Base-by-base conservation (phyloP, 2,113 vertebrate genomes). In the Zingel zingel region DNA sequence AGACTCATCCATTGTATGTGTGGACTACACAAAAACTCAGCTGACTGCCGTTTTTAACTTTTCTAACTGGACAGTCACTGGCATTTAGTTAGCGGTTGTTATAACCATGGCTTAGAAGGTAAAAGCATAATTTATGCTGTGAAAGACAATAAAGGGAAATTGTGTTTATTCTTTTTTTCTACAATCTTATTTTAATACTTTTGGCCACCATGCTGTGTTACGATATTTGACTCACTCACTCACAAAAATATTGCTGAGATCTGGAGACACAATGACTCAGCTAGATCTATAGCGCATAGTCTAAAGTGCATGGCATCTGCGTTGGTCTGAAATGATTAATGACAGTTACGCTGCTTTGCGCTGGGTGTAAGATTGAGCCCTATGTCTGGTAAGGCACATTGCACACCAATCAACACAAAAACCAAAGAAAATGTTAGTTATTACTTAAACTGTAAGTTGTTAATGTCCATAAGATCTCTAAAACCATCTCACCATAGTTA, bases 1-100 rank as follows among this genome's bases (percentile, higher is more conserved):
- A 92, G 83, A 90, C 90, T 72, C 80, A 76, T 16, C 23, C 79
- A 82, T 81, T 88, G 87, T 89, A 14, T 47, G 30, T 25, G 48
- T 21, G 19, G 36, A 79, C 70, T 61, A 76, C 48, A 50, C 57
- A 50, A 48, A 78, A 66, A 56, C 76, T 81, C 86, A 82, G 86
- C 86, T 82, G 58, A 88, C 59, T 53, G 73, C 25, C 14, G 0
- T 51, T 74, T 63, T 85, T n/a, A 18, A 62, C 48, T 30, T 77
- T 27, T 64, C 61, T 66, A 67, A 84, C 64, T 23, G 18, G 77
- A 3, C 70, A 8, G 63, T 70, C 58, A n/a, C 1, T 16, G 45
- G 7, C 69, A 14, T 51, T 50, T 43, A 14, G 33, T 79, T 59
- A 14, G 14, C 0, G 25, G 54, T 43, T 67, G 27, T 48, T 61